phyloP scores from a whole-genome alignment of 2,113 vertebrate species.

The Colius striatus region DNA sequence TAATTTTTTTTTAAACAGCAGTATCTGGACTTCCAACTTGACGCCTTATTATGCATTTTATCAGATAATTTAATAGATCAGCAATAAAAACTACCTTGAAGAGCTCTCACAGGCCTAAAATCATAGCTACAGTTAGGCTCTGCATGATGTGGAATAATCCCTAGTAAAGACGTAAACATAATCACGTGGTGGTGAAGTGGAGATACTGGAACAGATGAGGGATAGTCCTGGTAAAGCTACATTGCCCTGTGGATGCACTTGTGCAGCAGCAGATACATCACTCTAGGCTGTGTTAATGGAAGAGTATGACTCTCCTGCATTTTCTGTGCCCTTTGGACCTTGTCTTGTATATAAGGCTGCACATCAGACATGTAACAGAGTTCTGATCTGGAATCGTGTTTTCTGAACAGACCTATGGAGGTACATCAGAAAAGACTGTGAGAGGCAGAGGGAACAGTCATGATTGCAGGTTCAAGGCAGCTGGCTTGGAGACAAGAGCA shows the following conservation, averaged over 20 bases:
- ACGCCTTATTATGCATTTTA: background rate
- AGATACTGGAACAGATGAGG: background rate
- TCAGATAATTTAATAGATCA: background rate
- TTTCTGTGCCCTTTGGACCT: background rate
- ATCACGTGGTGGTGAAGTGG: background rate
- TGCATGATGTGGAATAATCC: background rate
- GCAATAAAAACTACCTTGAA: background rate
- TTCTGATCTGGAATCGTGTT: background rate
- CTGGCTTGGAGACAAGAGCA: background rate
- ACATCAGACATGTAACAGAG: background rate
- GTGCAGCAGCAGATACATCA: accelerated
- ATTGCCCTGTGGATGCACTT: background rate
- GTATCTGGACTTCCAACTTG: background rate
- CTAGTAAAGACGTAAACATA: background rate
- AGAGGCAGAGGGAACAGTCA: background rate
- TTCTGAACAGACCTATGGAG: background rate
- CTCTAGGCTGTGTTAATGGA: background rate
- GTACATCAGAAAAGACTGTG: background rate
- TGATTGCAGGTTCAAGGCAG: background rate
- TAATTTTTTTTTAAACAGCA: background rate
- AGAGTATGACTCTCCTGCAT: background rate
- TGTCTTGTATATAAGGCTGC: background rate
- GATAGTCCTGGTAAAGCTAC: background rate
- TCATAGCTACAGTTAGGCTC: background rate
- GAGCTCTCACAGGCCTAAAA: background rate